These are phyloP conservation scores for Hypsopygia costalis DNA, from an alignment of 2,888 invertebrate species.

Conservation along the genomic window DNA sequence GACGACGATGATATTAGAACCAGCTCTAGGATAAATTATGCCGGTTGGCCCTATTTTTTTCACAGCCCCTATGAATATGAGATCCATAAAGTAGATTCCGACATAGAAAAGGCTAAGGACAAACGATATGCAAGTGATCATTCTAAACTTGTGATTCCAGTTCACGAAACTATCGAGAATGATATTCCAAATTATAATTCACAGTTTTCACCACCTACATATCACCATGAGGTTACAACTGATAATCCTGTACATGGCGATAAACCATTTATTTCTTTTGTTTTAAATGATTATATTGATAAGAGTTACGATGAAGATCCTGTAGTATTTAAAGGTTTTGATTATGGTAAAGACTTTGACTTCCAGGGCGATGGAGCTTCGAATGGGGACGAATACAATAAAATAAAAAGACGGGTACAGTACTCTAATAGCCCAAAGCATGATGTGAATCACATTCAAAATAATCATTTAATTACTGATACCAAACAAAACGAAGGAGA, in stretches of 20 bases:
- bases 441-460: too few relatives aligned
- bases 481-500: conserved; percentile 17
- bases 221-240: conserved; percentile 19
- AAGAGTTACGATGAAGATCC: conserved; percentile 49
- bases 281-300: conserved; percentile 57
- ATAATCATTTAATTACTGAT: conserved; percentile 8
- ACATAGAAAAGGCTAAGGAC: conserved; percentile 51
- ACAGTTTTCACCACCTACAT: neutral
- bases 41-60: conserved; percentile 53
- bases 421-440: too few relatives aligned
- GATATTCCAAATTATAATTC: conserved; percentile 29
- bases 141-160: conserved; percentile 44
- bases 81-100: conserved; percentile 33
- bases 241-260: conserved; percentile 52
- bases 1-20: conserved; percentile 58
- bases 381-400: neutral
- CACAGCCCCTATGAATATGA: conserved; percentile 53
- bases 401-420: neutral
- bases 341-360: conserved; percentile 35
- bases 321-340: conserved; percentile 44
- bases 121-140: conserved; percentile 43
- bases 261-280: conserved; percentile 56
- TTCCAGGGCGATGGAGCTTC: neutral
- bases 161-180: conserved; percentile 49
- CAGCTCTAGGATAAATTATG: conserved; percentile 40